Base-by-base conservation (phyloP, 2,797 vertebrate species). In the Philypnodon macrostomus region DNA sequence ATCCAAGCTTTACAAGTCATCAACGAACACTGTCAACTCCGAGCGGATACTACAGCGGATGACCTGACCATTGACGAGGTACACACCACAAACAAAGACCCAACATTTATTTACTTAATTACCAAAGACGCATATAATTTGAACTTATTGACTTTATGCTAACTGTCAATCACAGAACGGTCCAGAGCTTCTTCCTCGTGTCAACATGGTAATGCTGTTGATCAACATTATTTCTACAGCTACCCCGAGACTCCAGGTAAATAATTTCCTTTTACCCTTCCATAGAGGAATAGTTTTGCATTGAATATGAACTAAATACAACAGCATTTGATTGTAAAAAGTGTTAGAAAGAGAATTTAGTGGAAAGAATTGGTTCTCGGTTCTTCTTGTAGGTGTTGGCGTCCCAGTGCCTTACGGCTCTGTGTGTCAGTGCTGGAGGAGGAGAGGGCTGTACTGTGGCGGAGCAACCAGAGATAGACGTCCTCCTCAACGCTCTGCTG, bases 141-240 rank as follows among this genome's bases (percentile, higher is more conserved):
- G 14, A 3, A 30, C 33, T 35, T 0, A 51, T 26, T 41, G 16
- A 17, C n/a, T 21, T 35, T 5, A 4, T 58, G 8, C 27, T 1
- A 4, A 29, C 17, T 46, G 38, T 5, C 21, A 15, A n/a, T 47
- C 47, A 59, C 60, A 99, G 97, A 91, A 91, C 0, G 97, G 96
- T 7, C 95, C 97, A 0, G 96, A 99, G 64, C 69, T 99, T 58
- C 90, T 99, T 30, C 97, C 97, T 31, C 93, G 97, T 2, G 91
- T 92, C 59, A 90, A 87, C 69, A 98, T 99, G 94, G 80, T 98
- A 51, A 30, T 88, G 38, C 86, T 99, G 2, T 87, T 99, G 54
- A 96, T 90, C 1, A 89, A 82, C 64, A 78, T 98, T 36, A 97
- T 97, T 16, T 92, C 92, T 41, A 94, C 91, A 0, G 88, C 93